phyloP scores from a whole-genome alignment of 2,797 vertebrate species.

The Eulemur mongoz region DNA sequence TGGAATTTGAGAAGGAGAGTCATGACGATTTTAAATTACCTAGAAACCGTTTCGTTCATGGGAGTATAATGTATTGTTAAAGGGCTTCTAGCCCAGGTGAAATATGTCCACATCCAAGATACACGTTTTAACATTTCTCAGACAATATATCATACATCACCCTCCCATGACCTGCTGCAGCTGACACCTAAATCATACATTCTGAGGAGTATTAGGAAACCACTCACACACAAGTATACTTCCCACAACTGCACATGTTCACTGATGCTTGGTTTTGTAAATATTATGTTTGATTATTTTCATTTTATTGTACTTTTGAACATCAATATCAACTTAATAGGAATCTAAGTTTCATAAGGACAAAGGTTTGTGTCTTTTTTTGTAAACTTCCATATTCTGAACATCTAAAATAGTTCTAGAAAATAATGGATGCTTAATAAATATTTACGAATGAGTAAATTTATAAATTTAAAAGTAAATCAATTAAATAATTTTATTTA shows the following conservation, averaged over 20 bases:
- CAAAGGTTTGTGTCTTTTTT: not conserved
- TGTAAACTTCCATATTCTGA: not conserved
- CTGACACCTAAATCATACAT: not conserved
- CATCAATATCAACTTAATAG: not conserved
- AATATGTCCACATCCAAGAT: not conserved
- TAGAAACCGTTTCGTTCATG: not conserved
- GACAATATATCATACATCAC: not conserved
- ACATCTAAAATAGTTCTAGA: not conserved
- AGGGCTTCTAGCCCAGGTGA: not conserved
- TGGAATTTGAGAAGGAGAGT: slow-evolving; percentile 13
- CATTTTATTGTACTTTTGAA: not conserved
- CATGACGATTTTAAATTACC: slow-evolving; percentile 22
- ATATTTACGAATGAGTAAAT: not conserved
- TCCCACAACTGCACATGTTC: not conserved
- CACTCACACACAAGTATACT: not conserved
- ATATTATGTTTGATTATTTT: not conserved
- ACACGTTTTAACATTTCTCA: not conserved
- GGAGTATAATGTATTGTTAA: not conserved
- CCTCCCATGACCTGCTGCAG: not conserved
- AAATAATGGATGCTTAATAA: not conserved
- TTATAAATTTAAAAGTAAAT: not conserved
- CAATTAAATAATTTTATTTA: not conserved
- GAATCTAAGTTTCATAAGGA: not conserved
- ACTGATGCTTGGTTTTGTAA: not conserved
- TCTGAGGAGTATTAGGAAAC: not conserved